These are phyloP conservation scores for Lycopodina hypogea DNA, from an alignment of 37 sponge, comb jelly and placozoan genomes.

Conservation along the genomic window DNA sequence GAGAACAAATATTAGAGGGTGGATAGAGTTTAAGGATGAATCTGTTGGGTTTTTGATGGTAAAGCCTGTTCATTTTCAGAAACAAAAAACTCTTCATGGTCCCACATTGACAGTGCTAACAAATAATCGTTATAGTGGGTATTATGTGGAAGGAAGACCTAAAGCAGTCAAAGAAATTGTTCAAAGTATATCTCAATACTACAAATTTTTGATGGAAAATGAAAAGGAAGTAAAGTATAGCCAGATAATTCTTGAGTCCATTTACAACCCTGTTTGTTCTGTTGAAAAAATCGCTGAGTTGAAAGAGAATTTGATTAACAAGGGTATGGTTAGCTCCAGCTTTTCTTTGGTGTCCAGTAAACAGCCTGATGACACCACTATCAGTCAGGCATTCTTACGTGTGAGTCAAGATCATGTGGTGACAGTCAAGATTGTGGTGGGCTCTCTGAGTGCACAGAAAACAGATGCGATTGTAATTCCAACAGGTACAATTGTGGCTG, in stretches of 20 bases:
- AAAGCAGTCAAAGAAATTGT: background rate
- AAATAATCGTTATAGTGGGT: background rate
- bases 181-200: background rate
- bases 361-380: background rate
- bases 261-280: background rate
- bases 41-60: too few species aligned
- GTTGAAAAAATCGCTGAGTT: background rate
- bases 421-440: conserved; percentile 28
- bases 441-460: conserved; percentile 30
- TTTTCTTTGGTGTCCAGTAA: background rate
- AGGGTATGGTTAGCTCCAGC: background rate
- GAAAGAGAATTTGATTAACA: background rate
- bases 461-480: conserved; percentile 70
- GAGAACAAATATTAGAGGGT: too few species aligned
- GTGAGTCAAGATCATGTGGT: background rate
- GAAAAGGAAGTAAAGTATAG: background rate
- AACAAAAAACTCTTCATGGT: background rate
- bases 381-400: background rate
- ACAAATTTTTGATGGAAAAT: background rate
- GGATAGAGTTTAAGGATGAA: too few species aligned
- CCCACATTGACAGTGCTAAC: background rate
- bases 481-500: conserved; percentile 36
- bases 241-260: background rate
- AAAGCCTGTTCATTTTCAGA: background rate
- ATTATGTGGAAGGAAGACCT: background rate